Evolutionary conservation across 2,888 invertebrate species (phyloP).

Genomic region (Polyommatus icarus): DNA sequence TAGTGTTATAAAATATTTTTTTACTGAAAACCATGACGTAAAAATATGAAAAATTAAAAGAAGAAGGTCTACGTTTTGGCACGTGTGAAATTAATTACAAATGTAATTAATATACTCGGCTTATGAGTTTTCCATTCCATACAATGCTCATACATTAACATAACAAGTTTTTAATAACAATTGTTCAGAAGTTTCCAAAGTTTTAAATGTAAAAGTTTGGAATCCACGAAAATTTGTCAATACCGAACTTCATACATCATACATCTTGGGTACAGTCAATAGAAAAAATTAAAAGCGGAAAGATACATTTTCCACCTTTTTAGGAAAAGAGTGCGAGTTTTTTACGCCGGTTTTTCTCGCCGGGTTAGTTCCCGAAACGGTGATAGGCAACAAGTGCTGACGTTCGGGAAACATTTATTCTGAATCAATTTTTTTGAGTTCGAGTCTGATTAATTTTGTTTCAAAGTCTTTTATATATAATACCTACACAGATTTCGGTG

Average conservation of each 20-base stretch:
- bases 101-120: not conserved
- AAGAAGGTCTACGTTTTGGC: not conserved
- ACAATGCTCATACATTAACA: not conserved
- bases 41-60: not conserved
- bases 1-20: too few relatives aligned
- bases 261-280: not conserved
- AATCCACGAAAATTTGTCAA: constrained; percentile 2
- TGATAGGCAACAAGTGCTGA: too few relatives aligned
- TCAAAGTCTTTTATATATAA: too few relatives aligned
- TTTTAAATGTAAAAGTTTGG: constrained; percentile 3
- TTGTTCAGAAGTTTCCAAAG: not conserved
- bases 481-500: too few relatives aligned
- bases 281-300: too few relatives aligned
- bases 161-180: constrained; percentile 8
- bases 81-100: constrained; percentile 1
- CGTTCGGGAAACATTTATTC: too few relatives aligned
- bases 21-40: not conserved
- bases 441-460: too few relatives aligned
- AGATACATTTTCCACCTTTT: too few relatives aligned
- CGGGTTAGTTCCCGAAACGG: too few relatives aligned
- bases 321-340: too few relatives aligned
- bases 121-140: not conserved
- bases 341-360: too few relatives aligned
- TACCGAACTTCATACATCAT: constrained; percentile 1
- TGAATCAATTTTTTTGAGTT: too few relatives aligned